These are phyloP conservation scores for Dysmachus trigonus DNA, from an alignment of 2,888 invertebrate genomes.

Conservation along the genomic window DNA sequence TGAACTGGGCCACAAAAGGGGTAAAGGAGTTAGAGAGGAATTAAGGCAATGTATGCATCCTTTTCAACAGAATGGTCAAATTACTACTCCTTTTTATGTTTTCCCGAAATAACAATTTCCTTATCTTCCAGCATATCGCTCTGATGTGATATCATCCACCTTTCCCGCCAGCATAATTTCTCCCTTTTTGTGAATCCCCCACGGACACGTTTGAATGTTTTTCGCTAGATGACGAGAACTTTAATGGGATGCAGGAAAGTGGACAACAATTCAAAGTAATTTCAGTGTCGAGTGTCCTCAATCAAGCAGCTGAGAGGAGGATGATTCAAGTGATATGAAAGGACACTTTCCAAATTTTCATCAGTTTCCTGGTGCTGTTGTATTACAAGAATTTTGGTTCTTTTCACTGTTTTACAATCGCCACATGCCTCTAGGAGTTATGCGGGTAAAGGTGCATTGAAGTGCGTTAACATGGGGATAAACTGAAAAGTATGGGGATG, in stretches of 20 bases:
- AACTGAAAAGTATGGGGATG: not conserved
- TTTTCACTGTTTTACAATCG: not conserved
- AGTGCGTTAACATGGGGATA: not conserved
- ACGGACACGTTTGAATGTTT: not conserved
- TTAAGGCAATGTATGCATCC: not conserved
- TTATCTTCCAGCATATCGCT: not conserved
- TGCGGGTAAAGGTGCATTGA: not conserved
- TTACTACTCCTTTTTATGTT: not conserved
- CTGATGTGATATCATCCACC: not conserved
- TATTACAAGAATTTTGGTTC: not conserved
- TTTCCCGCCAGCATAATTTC: constrained; percentile 23
- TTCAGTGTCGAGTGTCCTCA: not conserved
- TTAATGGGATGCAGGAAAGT: constrained; percentile 24
- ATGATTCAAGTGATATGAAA: not conserved
- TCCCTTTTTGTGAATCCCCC: not conserved
- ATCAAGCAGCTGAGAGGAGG: not conserved
- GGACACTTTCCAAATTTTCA: not conserved
- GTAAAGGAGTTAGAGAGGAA: not conserved
- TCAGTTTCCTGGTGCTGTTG: not conserved
- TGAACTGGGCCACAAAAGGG: not conserved
- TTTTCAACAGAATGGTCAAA: not conserved
- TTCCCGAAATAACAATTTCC: not conserved
- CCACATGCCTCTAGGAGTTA: not conserved
- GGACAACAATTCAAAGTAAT: constrained; percentile 16
- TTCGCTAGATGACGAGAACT: not conserved